Base-by-base conservation (phyloP, 2,113 vertebrate genomes). In the Tragelaphus scriptus region DNA sequence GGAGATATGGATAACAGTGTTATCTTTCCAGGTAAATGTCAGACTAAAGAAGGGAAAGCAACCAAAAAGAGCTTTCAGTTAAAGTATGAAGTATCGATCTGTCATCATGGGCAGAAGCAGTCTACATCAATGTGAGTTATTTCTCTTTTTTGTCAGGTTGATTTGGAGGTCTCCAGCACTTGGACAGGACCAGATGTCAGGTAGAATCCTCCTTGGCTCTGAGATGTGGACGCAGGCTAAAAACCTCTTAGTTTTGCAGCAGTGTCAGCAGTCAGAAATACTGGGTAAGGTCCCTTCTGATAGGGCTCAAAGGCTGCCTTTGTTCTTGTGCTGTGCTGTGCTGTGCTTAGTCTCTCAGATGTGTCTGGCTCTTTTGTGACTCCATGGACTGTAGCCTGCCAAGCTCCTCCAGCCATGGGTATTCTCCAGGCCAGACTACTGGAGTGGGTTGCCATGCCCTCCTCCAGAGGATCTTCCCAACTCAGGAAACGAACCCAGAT, bases 311-410 rank as follows among this genome's bases (percentile, higher is more conserved):
- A 51, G 79, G 49, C 28, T 32, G 79, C 49, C 79, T 53, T 80
- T 81, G 79, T 53, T 81, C 17, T 21, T 53, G n/a, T 23, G 5
- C n/a, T 40, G 10, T 12, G 68, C 19, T 71, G n/a, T 23, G n/a
- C n/a, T 40, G n/a, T 12, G 36, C 19, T 75, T 40, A 40, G 21
- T 21, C 65, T 71, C 65, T 36, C 65, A 36, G 17, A 11, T 21
- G 30, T 32, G 30, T 36, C 65, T 21, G 65, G 17, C 65, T 68
- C 65, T 68, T 68, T n/a, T 71, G 4, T 71, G 65, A 36, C n/a
- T 21, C 2, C 65, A n/a, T n/a, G n/a, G n/a, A n/a, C n/a, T n/a
- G n/a, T n/a, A n/a, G 32, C 65, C 65, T 0, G 0, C 65, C 65
- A 71, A 19, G 65, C 17, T 71, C n/a, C 65, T 71, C 65, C 17